Conservation (phyloP, 2,113 vertebrate genomes). For the Cebus imitator region DNA sequence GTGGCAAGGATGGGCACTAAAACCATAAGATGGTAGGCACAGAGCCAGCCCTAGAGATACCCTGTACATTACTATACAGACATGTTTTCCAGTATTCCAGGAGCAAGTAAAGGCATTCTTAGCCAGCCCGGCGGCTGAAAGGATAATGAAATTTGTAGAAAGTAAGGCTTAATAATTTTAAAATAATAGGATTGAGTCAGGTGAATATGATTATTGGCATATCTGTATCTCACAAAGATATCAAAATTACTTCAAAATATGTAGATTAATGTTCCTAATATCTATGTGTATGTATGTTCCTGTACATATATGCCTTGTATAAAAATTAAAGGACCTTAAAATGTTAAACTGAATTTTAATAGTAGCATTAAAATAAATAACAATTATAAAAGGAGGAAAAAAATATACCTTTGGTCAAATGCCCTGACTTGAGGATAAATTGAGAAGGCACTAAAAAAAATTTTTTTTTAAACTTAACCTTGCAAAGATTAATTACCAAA, state of each 20-base stretch:
- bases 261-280: background rate
- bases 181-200: background rate
- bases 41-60: background rate
- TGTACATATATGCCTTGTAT: background rate
- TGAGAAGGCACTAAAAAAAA: background rate
- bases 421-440: background rate
- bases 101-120: background rate
- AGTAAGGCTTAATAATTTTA: background rate
- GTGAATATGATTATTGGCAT: background rate
- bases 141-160: background rate
- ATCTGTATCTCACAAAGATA: background rate
- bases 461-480: background rate
- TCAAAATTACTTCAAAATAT: background rate
- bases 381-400: background rate
- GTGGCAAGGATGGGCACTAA: background rate
- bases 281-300: background rate
- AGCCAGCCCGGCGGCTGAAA: background rate
- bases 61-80: background rate
- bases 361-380: background rate
- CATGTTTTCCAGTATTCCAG: background rate
- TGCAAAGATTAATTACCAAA: background rate
- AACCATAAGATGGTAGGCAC: background rate
- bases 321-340: slow-evolving; percentile 1
- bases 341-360: background rate
- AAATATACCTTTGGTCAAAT: background rate